Conservation (phyloP, 2,113 vertebrate genomes). For the Lagenorhynchus albirostris region DNA sequence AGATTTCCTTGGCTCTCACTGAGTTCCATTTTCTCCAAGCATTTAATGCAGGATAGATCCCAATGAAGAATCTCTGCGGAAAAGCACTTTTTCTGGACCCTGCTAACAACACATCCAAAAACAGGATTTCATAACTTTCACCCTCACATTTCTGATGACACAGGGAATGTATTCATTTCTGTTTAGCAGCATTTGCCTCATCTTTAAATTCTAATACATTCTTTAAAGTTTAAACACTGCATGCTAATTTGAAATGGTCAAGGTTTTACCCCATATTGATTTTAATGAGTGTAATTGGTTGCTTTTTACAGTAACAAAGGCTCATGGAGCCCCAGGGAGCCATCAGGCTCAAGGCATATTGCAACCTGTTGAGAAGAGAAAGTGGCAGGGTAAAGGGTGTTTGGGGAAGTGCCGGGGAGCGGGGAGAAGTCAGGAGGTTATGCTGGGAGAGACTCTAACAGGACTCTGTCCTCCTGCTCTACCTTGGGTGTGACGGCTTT, state of each 20-base stretch:
- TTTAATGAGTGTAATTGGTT: constrained; percentile 28
- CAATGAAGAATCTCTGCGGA: not conserved
- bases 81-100: not conserved
- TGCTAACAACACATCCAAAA: not conserved
- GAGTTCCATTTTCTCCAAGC: not conserved
- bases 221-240: constrained; percentile 17
- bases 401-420: not conserved
- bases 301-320: constrained; percentile 33
- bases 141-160: not conserved
- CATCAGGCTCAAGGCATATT: constrained; percentile 11
- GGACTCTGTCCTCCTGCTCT: not conserved
- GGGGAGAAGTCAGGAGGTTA: not conserved
- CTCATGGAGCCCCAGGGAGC: not conserved
- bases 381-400: not conserved
- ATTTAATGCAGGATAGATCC: not conserved
- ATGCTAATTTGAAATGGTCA: not conserved
- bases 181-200: not conserved
- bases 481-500: not conserved
- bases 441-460: not conserved
- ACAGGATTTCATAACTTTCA: not conserved
- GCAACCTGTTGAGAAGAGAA: constrained; percentile 17
- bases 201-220: constrained; percentile 15
- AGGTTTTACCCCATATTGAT: constrained; percentile 47
- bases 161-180: not conserved
- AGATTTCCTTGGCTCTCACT: not conserved